Evolutionary conservation across 92 coral and sea anemone genomes (phyloP).

Genomic region (Porites divaricata): DNA sequence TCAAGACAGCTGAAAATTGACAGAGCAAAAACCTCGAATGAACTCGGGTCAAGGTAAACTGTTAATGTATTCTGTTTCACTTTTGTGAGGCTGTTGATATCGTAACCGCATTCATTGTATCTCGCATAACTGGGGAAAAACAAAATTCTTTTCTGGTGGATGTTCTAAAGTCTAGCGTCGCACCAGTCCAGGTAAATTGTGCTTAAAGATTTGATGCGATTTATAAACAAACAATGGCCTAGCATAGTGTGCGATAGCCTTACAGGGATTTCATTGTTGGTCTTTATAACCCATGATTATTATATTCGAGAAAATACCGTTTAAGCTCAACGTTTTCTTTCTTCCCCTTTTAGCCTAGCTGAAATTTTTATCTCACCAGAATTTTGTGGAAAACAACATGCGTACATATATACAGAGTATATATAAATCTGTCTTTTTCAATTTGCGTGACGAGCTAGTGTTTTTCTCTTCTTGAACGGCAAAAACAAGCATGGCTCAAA

Average conservation of each 20-base stretch:
- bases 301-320: background rate
- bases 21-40: background rate
- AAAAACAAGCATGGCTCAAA: background rate
- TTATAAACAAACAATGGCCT: background rate
- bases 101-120: background rate
- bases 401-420: no score
- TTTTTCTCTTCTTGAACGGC: background rate
- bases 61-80: constrained; percentile 28
- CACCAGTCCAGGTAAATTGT: constrained; percentile 10
- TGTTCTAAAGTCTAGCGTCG: background rate
- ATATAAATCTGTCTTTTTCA: background rate
- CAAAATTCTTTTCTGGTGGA: background rate
- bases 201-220: background rate
- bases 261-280: background rate
- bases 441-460: background rate
- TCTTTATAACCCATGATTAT: no score
- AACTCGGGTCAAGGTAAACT: constrained; percentile 36
- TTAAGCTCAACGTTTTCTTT: background rate
- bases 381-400: background rate
- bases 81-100: background rate
- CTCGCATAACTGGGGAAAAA: background rate
- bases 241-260: background rate
- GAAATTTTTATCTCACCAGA: background rate
- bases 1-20: constrained; percentile 19
- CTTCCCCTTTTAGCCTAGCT: background rate